phyloP scores from a whole-genome alignment of 2,888 invertebrate species.

The Metallyticus violacea region DNA sequence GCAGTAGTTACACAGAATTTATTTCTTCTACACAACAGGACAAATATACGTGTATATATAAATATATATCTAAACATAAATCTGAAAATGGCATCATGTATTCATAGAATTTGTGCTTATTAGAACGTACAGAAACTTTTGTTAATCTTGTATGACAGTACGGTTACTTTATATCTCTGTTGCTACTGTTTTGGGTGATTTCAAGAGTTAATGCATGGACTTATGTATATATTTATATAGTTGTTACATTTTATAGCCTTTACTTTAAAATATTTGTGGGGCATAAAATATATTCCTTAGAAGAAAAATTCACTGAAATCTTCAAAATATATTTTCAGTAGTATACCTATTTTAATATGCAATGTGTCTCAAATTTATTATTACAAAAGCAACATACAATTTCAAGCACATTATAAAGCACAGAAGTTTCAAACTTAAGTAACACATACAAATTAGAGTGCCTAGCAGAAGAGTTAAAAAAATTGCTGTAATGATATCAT shows the following conservation, averaged over 20 bases:
- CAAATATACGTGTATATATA: neutral
- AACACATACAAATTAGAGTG: neutral
- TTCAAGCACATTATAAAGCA: neutral
- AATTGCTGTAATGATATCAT: neutral
- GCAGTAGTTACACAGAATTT: neutral
- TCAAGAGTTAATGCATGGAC: neutral
- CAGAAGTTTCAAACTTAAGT: neutral
- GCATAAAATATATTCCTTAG: constrained; percentile 27
- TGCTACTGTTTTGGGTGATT: neutral
- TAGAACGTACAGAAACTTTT: neutral
- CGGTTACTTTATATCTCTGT: neutral
- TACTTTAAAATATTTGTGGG: constrained; percentile 20
- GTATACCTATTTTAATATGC: constrained; percentile 6
- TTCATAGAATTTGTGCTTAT: neutral
- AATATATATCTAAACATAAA: neutral
- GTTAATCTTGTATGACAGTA: neutral
- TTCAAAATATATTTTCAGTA: constrained; percentile 22
- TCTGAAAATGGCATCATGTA: neutral
- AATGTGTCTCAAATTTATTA: neutral
- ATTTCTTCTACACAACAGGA: neutral
- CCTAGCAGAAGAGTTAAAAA: neutral
- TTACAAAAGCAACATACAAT: neutral
- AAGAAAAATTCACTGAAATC: constrained; percentile 8
- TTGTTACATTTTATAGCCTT: constrained; percentile 2
- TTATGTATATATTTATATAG: neutral